These are phyloP conservation scores for Nothura maculosa DNA, from an alignment of 2,797 vertebrate species.

Conservation along the genomic window DNA sequence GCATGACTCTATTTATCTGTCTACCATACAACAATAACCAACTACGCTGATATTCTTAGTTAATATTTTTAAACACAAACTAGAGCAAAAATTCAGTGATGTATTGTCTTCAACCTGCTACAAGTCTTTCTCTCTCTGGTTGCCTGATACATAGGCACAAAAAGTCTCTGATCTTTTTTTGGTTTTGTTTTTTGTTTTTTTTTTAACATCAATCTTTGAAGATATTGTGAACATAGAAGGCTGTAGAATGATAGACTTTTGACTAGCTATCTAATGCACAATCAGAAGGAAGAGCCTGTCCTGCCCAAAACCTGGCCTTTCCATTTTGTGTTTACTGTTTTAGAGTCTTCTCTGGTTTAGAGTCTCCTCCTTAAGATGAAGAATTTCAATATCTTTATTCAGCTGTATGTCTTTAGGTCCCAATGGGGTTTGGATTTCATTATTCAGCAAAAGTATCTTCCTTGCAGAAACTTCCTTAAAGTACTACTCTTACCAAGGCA, in stretches of 20 bases:
- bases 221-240: neutral
- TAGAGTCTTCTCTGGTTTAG: too few species aligned
- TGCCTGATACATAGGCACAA: neutral
- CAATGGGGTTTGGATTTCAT: neutral
- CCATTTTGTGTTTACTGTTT: neutral
- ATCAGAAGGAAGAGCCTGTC: neutral
- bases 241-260: neutral
- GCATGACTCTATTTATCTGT: neutral
- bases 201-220: neutral
- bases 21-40: neutral
- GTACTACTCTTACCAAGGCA: neutral
- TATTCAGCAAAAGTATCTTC: neutral
- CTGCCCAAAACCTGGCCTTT: neutral
- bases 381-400: neutral
- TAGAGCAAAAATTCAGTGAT: neutral
- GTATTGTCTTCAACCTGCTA: neutral
- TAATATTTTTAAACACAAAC: neutral
- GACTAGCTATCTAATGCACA: neutral
- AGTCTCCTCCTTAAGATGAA: neutral
- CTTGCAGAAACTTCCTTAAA: neutral
- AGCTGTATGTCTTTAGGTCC: fast-evolving
- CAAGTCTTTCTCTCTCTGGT: neutral
- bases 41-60: neutral
- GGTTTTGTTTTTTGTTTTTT: neutral
- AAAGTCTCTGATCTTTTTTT: fast-evolving